Base-by-base conservation (phyloP, 2,888 invertebrate genomes). In the Drosophila neonasuta region DNA sequence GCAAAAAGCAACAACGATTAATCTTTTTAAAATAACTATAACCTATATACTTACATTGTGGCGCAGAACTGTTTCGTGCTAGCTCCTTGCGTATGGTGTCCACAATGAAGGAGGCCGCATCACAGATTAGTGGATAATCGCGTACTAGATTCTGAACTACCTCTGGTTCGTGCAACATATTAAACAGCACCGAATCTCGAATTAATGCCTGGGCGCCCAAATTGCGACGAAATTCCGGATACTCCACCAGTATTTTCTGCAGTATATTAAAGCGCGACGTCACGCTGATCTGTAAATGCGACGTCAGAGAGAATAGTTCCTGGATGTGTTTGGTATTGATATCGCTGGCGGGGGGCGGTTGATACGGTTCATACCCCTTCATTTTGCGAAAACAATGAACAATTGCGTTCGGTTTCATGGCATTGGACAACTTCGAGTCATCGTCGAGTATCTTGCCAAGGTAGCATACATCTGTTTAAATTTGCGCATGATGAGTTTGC, bases 151-250 rank as follows among this genome's bases (percentile, higher is more conserved):
- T 94, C 78, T 93, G 92, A 0, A 95, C 92, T 42, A 93, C 93
- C 62, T 93, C 93, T 0, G 92, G 91, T 83, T 95, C 94, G 17
- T 93, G 93, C 64, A 95, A 91, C 67, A 94, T 93, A 39, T 93
- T 92, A 74, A 96, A 92, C 8, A 96, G 90, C 73, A 95, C 94
- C 10, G 94, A 94, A 88, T 95, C 95, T 82, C 94, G 94, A 36
- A 96, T 92, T 74, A 95, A 92, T 0, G 95, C 94, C 57, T 95
- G 92, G 4, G 95, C 95, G 2, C 94, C 93, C 5, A 94, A 93
- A 90, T 96, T 95, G 48, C 93, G 92, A 5, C 92, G 92, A 41
- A 96, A 91, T 24, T 94, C 94, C 7, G 95, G 95, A 64, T 94
- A 93, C 30, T 94, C 93, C 2, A 93, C 92, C 17, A 95, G 92